Evolutionary conservation across 92 coral and sea anemone species (phyloP).

Genomic region (Isaurus tuberculatus): DNA sequence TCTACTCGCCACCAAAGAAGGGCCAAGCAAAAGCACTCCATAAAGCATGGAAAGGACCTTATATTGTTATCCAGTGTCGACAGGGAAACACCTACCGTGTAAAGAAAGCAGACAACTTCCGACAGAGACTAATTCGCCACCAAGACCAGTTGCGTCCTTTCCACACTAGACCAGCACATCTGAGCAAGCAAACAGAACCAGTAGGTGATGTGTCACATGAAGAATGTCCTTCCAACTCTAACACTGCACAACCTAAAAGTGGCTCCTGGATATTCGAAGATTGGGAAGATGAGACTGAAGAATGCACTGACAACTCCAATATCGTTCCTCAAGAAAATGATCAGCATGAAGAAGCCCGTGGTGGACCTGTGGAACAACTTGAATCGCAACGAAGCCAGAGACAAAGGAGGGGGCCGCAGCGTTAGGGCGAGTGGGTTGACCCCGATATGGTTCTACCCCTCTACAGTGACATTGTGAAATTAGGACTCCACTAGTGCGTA

Average conservation of each 20-base stretch:
- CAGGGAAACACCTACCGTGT: background rate
- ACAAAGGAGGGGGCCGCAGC: conserved; percentile 10
- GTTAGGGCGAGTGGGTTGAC: conserved; percentile 9
- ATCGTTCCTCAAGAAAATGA: background rate
- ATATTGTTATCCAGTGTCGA: background rate
- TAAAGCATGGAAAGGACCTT: conserved; percentile 6
- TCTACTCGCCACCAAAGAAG: conserved; percentile 53
- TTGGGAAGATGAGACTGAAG: conserved; percentile 6
- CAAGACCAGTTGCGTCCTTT: conserved; percentile 36
- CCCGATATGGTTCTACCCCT: background rate
- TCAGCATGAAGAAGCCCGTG: background rate
- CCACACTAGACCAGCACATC: conserved; percentile 12
- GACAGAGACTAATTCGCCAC: conserved; percentile 15
- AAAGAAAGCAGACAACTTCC: background rate
- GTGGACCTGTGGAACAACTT: conserved; percentile 13
- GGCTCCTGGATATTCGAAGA: background rate
- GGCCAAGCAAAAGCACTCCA: conserved; percentile 42
- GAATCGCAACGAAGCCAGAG: conserved; percentile 14
- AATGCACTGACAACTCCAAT: background rate
- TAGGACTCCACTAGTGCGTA: background rate
- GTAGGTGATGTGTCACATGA: conserved; percentile 14
- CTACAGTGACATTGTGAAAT: conserved; percentile 34
- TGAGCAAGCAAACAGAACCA: conserved; percentile 17
- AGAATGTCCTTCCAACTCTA: background rate
- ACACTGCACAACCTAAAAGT: background rate